phyloP scores from a whole-genome alignment of 2,113 vertebrate species.

The Petrocephalus microphthalmus region DNA sequence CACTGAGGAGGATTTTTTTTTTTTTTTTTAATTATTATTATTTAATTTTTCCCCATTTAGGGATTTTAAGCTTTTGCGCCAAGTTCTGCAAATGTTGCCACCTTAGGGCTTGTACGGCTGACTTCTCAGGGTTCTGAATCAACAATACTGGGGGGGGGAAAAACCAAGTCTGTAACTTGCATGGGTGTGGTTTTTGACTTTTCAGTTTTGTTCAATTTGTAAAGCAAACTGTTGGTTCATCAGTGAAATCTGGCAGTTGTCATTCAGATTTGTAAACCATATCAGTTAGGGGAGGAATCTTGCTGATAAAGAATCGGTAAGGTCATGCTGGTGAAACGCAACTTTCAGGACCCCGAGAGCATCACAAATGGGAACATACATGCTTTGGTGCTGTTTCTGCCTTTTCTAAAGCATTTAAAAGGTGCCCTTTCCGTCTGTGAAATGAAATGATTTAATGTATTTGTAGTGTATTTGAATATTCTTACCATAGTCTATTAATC shows the following conservation, averaged over 20 bases:
- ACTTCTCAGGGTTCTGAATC: neutral
- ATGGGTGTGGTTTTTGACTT: neutral
- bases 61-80: neutral
- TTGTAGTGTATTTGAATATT: neutral
- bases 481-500: neutral
- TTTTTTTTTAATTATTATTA: neutral
- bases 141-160: neutral
- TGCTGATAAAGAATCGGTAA: neutral
- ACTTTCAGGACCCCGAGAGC: neutral
- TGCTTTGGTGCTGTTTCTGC: neutral
- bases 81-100: neutral
- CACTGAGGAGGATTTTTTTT: conserved; percentile 29
- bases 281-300: neutral
- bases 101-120: neutral
- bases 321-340: neutral
- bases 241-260: neutral
- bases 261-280: neutral
- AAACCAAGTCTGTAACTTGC: neutral
- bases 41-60: neutral
- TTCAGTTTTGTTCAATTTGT: neutral
- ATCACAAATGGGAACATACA: neutral
- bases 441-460: neutral
- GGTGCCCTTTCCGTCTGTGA: neutral
- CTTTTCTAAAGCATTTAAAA: neutral
- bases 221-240: neutral